Conservation (phyloP, 2,113 vertebrate species). For the Phrynosoma blainvillii region DNA sequence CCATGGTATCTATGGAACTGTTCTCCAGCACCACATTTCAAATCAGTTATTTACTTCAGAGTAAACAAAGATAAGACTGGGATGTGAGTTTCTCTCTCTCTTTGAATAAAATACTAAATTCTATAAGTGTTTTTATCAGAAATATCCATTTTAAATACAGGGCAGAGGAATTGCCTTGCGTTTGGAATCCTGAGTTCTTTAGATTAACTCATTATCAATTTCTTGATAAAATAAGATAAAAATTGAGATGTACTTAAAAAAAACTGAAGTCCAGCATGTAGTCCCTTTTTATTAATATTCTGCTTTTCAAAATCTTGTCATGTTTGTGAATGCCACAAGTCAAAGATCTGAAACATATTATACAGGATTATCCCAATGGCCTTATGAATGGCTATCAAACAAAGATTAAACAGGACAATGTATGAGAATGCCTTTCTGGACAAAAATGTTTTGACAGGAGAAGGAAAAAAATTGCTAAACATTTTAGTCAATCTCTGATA, state of each 20-base stretch:
- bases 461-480: neutral
- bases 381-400: neutral
- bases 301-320: neutral
- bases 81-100: neutral
- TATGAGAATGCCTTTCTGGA: neutral
- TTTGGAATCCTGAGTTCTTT: neutral
- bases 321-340: neutral
- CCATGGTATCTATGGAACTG: no score
- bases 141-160: neutral
- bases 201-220: neutral
- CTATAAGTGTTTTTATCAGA: neutral
- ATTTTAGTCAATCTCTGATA: neutral
- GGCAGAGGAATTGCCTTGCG: neutral
- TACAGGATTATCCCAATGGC: neutral
- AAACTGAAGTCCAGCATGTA: neutral
- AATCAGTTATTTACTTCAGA: neutral
- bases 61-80: neutral
- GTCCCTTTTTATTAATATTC: neutral
- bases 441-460: neutral
- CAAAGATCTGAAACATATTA: neutral
- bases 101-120: neutral
- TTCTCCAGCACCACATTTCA: no score
- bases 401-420: neutral
- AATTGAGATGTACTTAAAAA: neutral
- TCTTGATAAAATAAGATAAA: neutral